phyloP scores from a whole-genome alignment of 1,140 invertebrate species.

The Sinella curviseta region DNA sequence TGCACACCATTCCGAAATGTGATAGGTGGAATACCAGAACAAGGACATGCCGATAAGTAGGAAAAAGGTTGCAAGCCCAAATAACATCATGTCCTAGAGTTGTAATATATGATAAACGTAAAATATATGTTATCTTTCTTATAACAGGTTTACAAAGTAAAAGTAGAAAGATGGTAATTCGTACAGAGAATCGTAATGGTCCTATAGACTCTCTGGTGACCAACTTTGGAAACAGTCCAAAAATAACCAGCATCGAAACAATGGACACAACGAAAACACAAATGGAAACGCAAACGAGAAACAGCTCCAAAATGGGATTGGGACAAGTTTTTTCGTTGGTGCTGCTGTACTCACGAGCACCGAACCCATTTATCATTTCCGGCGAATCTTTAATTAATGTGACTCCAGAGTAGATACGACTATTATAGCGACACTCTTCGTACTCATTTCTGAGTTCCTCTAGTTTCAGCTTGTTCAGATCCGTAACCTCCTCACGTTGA shows the following conservation, averaged over 20 bases:
- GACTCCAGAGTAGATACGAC: background rate
- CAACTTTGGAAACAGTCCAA: background rate
- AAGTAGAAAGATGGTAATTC: no score
- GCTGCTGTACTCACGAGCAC: background rate
- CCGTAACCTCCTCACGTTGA: background rate
- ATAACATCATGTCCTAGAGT: background rate
- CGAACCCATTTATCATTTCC: background rate
- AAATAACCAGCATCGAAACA: background rate
- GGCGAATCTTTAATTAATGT: background rate
- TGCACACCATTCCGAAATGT: background rate
- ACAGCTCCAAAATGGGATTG: background rate
- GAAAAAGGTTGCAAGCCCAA: background rate
- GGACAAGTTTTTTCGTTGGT: no score
- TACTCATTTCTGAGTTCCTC: background rate
- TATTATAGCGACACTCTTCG: background rate
- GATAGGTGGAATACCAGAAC: background rate
- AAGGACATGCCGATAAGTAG: background rate
- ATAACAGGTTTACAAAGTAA: constrained; percentile 1
- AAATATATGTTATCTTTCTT: background rate
- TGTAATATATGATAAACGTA: background rate
- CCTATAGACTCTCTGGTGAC: background rate
- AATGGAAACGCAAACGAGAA: background rate
- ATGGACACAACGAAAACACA: background rate
- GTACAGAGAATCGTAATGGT: no score
- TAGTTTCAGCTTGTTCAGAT: no score